Evolutionary conservation across 1,140 invertebrate genomes (phyloP), one percentile per base, ranked within the genome.

Genomic region (Zaprionus lachaisei): DNA sequence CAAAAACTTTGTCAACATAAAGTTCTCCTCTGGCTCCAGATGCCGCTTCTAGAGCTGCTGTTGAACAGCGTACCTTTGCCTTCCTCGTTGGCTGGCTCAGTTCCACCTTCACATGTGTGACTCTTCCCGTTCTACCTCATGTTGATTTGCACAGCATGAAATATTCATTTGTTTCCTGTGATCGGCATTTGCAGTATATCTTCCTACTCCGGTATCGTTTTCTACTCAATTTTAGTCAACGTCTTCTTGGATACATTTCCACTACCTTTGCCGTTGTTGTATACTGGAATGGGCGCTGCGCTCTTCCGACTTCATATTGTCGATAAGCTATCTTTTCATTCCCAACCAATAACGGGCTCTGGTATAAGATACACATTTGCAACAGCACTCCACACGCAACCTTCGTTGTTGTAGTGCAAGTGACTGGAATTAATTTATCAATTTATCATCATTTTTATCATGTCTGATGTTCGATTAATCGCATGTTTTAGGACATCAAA

Each of bases 1-100:
- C 85, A 90, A 90, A 90, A 89, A 87, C 89, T 86, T 90, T 90
- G 85, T 90, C 85, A 90, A 90, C 85, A 90, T 81, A 91, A 90
- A 90, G 85, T 90, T 90, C 67, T 63, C 55, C 44, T 61, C 24
- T 41, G 47, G 44, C 63, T 77, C 62, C 55, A 68, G 55, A 62
- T 63, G 61, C 71, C 60, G 55, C 65, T 44, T 17, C 67, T 47
- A 24, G 41, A 34, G 49, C 26, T 72, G 66, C 80, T 89, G 69
- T 76, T 81, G 78, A 65, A 57, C 55, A 66, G 64, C 65, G 69
- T 76, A 84, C 84, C 81, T 90, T 84, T 83, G 17, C 47, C 44
- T 70, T 79, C 67, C 75, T 66, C 24, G 61, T 41, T 49, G 47
- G 15, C 34, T 54, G 64, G 15, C 22, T 17, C 41, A 60, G 64